phyloP scores from a whole-genome alignment of 2,888 invertebrate species.

The Microplitis deprimator region DNA sequence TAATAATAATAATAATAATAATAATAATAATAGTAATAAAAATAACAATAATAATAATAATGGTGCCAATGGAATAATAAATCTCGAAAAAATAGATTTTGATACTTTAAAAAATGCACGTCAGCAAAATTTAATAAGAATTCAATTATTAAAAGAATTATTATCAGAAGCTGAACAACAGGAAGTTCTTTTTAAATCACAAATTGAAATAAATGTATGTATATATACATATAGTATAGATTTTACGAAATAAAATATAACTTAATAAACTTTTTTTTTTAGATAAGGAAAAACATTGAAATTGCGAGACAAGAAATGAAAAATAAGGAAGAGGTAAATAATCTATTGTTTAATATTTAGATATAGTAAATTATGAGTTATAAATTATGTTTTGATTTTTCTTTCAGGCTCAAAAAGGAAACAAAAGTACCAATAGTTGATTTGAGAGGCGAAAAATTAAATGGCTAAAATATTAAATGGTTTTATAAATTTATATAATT shows the following conservation, averaged over 20 bases:
- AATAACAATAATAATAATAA: neutral
- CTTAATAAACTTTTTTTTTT: neutral
- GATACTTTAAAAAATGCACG: slow-evolving; percentile 81
- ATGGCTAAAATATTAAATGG: neutral
- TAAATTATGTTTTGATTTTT: too few relatives aligned
- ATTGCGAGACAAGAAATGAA: neutral
- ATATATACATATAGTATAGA: slow-evolving; percentile 42
- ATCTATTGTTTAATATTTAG: too few relatives aligned
- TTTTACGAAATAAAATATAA: neutral
- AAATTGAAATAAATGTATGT: slow-evolving; percentile 82
- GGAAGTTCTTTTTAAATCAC: slow-evolving; percentile 84
- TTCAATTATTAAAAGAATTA: slow-evolving; percentile 83
- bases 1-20: neutral
- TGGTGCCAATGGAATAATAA: neutral
- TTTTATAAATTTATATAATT: neutral
- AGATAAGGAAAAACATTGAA: neutral
- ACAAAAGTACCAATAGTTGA: neutral
- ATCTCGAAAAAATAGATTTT: neutral
- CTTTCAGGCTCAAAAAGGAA: neutral
- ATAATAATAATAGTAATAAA: neutral
- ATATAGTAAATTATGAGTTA: too few relatives aligned
- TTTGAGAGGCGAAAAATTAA: neutral
- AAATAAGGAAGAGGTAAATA: neutral
- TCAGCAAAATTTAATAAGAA: slow-evolving; percentile 85
- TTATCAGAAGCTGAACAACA: slow-evolving; percentile 86